These are phyloP conservation scores for Ceyx cyanopectus DNA, from an alignment of 2,113 vertebrate genomes.

Conservation along the genomic window DNA sequence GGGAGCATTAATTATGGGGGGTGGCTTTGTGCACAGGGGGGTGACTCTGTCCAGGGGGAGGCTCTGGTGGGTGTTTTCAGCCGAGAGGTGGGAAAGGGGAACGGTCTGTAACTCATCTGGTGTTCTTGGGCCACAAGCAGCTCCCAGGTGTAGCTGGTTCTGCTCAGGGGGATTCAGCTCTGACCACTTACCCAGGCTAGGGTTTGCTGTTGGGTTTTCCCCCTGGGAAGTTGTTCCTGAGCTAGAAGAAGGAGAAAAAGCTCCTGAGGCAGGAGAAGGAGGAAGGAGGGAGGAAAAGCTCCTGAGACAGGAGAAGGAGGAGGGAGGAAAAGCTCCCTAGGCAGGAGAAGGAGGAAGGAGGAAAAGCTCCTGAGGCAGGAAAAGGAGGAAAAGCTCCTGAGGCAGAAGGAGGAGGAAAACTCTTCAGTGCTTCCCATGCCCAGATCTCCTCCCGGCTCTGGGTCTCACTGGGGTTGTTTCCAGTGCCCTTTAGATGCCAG, in stretches of 20 bases:
- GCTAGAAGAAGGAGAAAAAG: neutral
- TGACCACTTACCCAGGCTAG: too few species aligned
- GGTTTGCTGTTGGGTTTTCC: too few species aligned
- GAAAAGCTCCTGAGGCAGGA: neutral
- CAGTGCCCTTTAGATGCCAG: too few species aligned
- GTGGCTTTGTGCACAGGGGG: neutral
- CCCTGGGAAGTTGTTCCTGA: neutral
- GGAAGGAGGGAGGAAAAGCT: too few species aligned
- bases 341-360: too few species aligned
- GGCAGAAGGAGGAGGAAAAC: too few species aligned
- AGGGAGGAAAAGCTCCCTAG: neutral
- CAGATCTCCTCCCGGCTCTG: neutral
- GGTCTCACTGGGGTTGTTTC: rapidly evolving
- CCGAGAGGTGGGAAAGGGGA: neutral
- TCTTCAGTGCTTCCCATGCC: neutral
- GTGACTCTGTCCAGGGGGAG: too few species aligned
- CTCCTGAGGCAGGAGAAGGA: too few species aligned
- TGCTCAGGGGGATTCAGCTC: rapidly evolving
- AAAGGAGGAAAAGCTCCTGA: neutral
- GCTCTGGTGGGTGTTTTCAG: neutral
- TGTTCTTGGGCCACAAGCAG: rapidly evolving
- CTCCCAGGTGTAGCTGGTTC: neutral
- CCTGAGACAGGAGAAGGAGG: too few species aligned
- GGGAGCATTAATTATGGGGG: too few species aligned
- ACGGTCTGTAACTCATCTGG: rapidly evolving